These are phyloP conservation scores for Pitta sordida DNA, from an alignment of 2,113 vertebrate genomes.

Conservation along the genomic window DNA sequence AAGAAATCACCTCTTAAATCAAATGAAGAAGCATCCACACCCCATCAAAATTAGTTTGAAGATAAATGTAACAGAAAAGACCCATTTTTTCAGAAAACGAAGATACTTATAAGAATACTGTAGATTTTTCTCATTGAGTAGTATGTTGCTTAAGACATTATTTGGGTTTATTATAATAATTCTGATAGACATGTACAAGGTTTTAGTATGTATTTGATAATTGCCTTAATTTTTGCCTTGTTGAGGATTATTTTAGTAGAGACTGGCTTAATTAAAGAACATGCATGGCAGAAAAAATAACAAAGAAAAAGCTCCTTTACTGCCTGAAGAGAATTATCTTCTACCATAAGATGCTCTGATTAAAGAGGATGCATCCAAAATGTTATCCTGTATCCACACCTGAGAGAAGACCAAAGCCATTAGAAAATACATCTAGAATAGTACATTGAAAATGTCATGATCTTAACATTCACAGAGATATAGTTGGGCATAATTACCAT, in stretches of 20 bases:
- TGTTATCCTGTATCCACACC: background rate
- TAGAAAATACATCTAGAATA: background rate
- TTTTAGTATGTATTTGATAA: background rate
- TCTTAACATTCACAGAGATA: background rate
- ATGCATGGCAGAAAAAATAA: background rate
- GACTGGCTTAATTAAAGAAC: background rate
- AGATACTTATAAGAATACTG: background rate
- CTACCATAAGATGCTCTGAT: background rate
- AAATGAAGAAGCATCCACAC: background rate
- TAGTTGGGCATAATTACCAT: background rate
- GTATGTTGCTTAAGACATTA: background rate
- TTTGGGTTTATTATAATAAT: background rate
- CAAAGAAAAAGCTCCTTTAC: background rate
- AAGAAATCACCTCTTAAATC: background rate
- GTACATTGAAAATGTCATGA: background rate
- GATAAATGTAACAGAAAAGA: background rate
- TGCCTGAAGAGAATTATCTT: background rate
- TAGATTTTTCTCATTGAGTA: background rate
- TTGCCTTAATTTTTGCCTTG: background rate
- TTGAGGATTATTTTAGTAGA: background rate
- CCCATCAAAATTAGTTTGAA: background rate
- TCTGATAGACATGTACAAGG: background rate
- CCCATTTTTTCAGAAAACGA: background rate
- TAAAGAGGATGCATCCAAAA: background rate
- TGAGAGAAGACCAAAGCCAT: background rate